phyloP scores from a whole-genome alignment of 2,797 vertebrate species.

The Ceryle rudis region DNA sequence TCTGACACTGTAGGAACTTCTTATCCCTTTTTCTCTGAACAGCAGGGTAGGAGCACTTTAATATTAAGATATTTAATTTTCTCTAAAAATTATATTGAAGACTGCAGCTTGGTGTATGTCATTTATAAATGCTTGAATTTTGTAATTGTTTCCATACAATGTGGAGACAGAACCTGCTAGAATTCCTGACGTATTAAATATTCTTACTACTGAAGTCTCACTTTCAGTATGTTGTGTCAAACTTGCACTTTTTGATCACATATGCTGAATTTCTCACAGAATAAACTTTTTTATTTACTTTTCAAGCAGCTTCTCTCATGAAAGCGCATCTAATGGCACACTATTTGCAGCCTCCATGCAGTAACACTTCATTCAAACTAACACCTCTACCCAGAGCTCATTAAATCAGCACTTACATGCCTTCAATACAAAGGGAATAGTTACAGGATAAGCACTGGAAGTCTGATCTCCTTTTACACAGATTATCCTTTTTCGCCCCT shows the following conservation, averaged over 20 bases:
- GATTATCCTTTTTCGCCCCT: background rate
- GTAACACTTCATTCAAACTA: conserved; percentile 20
- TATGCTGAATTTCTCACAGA: background rate
- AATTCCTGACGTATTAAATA: background rate
- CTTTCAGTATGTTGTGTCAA: conserved; percentile 10
- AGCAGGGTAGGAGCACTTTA: conserved; percentile 13
- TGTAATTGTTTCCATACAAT: conserved; percentile 3
- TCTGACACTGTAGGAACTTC: conserved; percentile 56
- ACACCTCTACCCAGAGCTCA: conserved; percentile 28
- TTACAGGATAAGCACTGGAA: conserved; percentile 6
- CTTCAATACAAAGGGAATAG: background rate
- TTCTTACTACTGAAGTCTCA: background rate
- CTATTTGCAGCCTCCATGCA: background rate
- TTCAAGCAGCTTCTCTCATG: conserved; percentile 16
- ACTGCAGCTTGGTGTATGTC: background rate
- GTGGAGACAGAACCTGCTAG: background rate
- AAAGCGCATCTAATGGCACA: conserved; percentile 1
- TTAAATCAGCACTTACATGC: conserved; percentile 37
- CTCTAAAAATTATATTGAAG: conserved; percentile 2
- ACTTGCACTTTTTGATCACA: conserved; percentile 7
- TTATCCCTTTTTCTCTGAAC: conserved; percentile 48
- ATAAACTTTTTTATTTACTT: conserved; percentile 13
- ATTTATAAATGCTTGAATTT: conserved; percentile 41
- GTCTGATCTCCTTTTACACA: conserved; percentile 25
- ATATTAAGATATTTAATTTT: conserved; percentile 38